Evolutionary conservation across 2,888 invertebrate species (phyloP), one percentile per base, ranked within the genome.

Genomic region (Volucella inflata): DNA sequence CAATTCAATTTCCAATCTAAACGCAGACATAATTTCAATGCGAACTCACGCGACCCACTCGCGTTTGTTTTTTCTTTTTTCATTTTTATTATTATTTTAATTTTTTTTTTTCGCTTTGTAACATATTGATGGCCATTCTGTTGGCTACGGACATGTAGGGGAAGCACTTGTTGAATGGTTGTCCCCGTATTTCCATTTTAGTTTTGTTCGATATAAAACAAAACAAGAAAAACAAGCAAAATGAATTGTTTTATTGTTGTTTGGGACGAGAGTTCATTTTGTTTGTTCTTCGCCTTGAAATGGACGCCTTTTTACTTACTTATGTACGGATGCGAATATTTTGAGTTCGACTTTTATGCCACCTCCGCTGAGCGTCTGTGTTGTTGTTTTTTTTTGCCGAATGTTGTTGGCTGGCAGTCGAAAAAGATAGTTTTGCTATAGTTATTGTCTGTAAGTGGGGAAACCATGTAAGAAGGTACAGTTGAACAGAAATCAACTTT

Each of bases 41-140:
- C 67, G 51, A 76, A 85, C 65, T 76, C 80, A 85, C 76, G 80
- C 84, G 84, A 85, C 84, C 84, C 80, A 85, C 84, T 80, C 76
- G 65, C 65, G 72, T 59, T 65, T 36, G 40, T 12, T 36, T 50
- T 62, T 65, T 46, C 30, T 6, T 59, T 42, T 50, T 76, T 0
- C 42, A 17, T 65, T 17, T 67, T 62, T 62, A 62, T 42, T 42
- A 21, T 30, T 50, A 2, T 44, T 42, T 21, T 6, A 30, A 30
- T 46, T 21, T 17, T 36, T 50, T 62, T 65, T 46, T 57, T 42
- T 50, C 65, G 0, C 40, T 30, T 64, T 16, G 57, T 62, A 50
- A 30, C 42, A 50, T 72, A 51, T 60, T 79, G 79, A 79, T 78
- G 80, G 79, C 71, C 65, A 62, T 57, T 30, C 68, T 50, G 75